These are phyloP conservation scores for Lasioglossum leucozonium DNA, from an alignment of 2,888 invertebrate species.

Conservation along the genomic window DNA sequence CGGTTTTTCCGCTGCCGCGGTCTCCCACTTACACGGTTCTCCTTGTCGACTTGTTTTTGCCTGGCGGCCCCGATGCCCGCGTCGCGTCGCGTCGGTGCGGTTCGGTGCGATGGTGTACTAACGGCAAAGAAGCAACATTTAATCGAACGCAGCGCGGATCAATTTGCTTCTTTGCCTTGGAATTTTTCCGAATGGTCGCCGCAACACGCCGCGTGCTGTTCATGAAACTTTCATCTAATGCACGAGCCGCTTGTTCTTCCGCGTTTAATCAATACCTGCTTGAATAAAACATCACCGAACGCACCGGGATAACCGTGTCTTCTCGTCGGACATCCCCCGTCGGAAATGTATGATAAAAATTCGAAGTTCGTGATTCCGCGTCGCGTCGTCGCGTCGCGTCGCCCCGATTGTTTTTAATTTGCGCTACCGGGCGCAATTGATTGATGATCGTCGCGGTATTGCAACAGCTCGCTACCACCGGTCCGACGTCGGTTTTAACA, in stretches of 20 bases:
- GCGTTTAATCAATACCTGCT: background rate
- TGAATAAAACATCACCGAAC: background rate
- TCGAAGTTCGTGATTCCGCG: background rate
- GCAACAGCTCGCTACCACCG: background rate
- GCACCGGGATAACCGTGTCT: background rate
- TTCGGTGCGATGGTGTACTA: background rate
- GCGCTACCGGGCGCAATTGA: background rate
- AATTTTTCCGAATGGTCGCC: background rate
- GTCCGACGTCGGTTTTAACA: background rate
- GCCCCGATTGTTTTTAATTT: background rate
- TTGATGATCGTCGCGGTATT: background rate
- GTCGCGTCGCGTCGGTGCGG: too few species aligned
- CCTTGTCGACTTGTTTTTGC: slow-evolving; percentile 8
- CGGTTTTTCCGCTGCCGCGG: slow-evolving; percentile 7
- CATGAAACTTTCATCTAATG: slow-evolving; percentile 12
- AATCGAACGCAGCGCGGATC: background rate
- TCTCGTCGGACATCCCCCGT: background rate
- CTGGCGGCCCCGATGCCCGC: background rate
- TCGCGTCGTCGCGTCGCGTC: background rate
- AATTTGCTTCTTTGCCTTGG: background rate
- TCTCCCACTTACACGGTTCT: background rate
- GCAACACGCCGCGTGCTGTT: background rate
- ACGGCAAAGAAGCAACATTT: background rate
- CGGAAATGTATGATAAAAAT: background rate
- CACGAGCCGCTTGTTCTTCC: background rate